Evolutionary conservation across 92 coral and sea anemone species (phyloP).

Genomic region (Paramuricea clavata): DNA sequence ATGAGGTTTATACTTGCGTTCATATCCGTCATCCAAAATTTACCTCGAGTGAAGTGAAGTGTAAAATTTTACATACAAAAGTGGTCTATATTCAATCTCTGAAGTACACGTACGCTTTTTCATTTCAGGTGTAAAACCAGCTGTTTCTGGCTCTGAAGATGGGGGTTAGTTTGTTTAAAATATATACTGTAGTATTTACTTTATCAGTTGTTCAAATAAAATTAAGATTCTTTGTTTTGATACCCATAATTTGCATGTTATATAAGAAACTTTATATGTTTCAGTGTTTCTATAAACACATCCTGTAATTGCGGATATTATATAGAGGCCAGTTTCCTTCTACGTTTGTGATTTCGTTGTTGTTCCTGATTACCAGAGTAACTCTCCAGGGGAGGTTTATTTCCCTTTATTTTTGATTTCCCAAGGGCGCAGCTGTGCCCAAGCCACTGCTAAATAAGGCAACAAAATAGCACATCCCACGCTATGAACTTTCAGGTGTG

Average conservation of each 20-base stretch:
- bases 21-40: neutral
- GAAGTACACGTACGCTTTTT: neutral
- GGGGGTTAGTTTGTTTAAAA: neutral
- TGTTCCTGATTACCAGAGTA: neutral
- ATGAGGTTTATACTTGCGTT: too few species aligned
- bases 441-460: neutral
- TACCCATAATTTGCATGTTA: neutral
- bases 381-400: neutral
- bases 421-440: neutral
- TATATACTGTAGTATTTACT: neutral
- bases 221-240: neutral
- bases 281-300: neutral
- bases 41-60: neutral
- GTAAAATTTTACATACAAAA: neutral
- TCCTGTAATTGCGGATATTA: too few species aligned
- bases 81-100: neutral
- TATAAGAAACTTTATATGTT: slow-evolving; percentile 15
- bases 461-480: neutral
- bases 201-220: neutral
- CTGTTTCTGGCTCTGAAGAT: slow-evolving; percentile 21
- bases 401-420: neutral
- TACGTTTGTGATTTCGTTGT: neutral
- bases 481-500: too few species aligned
- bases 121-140: neutral
- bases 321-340: neutral